Base-by-base conservation (phyloP, 2,888 invertebrate genomes). In the Ashinkailepas kermadecensis region DNA sequence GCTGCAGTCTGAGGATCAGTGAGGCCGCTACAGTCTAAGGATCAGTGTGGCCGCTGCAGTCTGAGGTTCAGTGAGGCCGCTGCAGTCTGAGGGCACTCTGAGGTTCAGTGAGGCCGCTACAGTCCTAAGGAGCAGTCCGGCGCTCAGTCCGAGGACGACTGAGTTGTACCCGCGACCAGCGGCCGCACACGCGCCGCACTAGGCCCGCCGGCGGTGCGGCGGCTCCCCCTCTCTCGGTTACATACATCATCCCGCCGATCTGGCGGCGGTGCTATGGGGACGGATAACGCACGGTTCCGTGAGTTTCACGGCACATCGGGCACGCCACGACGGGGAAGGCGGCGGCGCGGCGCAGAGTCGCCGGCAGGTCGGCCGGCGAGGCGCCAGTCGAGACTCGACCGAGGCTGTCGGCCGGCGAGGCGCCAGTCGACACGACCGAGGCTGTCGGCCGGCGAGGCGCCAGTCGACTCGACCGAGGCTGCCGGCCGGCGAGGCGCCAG, bases 221-320 rank as follows among this genome's bases (percentile, higher is more conserved):
- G 8, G 39, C 54, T 8, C 54, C 54, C 54, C 54, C 54, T 18
- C 23, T 39, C 74, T 74, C 74, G 54, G 74, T 21, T 54, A 74
- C 74, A 74, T 74, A 54, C 74, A 74, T 74, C 74, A 74, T 13
- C 15, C 10, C 10, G 74, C 15, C 74, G 74, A 25, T 67, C 25
- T 18, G 70, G 54, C 18, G 13, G 54, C 54, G 59, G 15, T 15
- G 59, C 74, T 39, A 18, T 74, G 54, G 54, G 54, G 74, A 74
- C 74, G 74, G 54, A 74, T 74, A 74, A 54, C 39, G 74, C 74
- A 74, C 74, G 74, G 74, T 74, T 54, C 74, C 74, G 54, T 74
- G 74, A 74, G 74, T 74, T 74, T 74, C 74, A 74, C 74, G 74
- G 74, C 74, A 74, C 74, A 74, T 74, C 74, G 54, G 54, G 74